Conservation (phyloP, 2,888 invertebrate species). For the Nomada goodeniana region DNA sequence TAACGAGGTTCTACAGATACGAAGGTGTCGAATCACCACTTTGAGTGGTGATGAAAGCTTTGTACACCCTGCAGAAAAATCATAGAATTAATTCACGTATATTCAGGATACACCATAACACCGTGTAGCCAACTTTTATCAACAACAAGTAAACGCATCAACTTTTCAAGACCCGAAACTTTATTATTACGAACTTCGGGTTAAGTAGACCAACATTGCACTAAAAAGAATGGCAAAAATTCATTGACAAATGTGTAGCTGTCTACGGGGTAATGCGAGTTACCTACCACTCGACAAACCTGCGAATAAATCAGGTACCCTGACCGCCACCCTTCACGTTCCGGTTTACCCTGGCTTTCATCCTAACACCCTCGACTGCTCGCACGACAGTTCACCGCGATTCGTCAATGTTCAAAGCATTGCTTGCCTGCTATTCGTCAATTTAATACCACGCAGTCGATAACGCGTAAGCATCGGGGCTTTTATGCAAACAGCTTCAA, state of each 20-base stretch:
- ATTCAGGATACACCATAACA: no score
- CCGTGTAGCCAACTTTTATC: no score
- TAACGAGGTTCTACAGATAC: no score
- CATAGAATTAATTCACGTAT: no score
- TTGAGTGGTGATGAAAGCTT: no score
- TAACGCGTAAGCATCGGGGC: slow-evolving; percentile 41
- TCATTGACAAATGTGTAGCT: slow-evolving; percentile 48
- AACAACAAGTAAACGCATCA: no score
- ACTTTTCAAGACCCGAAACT: no score
- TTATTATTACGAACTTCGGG: slow-evolving; percentile 22
- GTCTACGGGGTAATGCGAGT: slow-evolving; percentile 53
- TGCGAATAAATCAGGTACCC: slow-evolving; percentile 62
- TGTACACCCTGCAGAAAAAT: no score
- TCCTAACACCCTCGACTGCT: slow-evolving; percentile 52
- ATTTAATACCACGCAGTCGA: slow-evolving; percentile 73
- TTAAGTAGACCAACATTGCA: slow-evolving; percentile 21
- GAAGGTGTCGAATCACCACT: no score
- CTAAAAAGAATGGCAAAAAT: slow-evolving; percentile 40
- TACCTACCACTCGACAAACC: slow-evolving; percentile 49
- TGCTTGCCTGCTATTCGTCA: slow-evolving; percentile 74
- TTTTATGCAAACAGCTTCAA: slow-evolving; percentile 33
- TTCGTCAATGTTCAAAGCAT: slow-evolving; percentile 74
- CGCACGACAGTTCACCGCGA: slow-evolving; percentile 63
- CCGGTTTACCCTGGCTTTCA: slow-evolving; percentile 61
- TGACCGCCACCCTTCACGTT: slow-evolving; percentile 61